These are phyloP conservation scores for Laothoe populi DNA, from an alignment of 2,888 invertebrate species.

Conservation along the genomic window DNA sequence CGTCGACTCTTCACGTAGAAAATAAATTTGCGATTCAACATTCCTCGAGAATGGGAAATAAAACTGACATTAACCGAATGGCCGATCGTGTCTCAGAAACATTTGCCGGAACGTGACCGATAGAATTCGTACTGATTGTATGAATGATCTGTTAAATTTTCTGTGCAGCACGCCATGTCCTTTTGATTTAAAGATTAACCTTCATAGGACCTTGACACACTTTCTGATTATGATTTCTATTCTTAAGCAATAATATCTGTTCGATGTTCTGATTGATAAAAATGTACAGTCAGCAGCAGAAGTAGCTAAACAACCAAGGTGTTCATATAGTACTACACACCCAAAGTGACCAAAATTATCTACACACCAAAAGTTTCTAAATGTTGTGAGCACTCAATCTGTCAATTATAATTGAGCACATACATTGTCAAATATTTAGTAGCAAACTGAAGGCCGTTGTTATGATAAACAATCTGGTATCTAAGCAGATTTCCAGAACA, in stretches of 20 bases:
- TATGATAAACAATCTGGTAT: too few species aligned
- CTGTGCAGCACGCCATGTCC: conserved; percentile 36
- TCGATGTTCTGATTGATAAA: not conserved
- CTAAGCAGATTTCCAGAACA: too few species aligned
- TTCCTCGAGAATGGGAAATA: not conserved
- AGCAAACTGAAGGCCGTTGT: too few species aligned
- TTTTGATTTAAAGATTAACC: conserved; percentile 30
- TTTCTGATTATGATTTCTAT: conserved; percentile 5
- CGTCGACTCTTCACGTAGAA: too few species aligned
- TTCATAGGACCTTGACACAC: conserved; percentile 2
- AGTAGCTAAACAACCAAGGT: too few species aligned
- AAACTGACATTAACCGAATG: not conserved
- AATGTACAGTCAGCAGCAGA: not conserved
- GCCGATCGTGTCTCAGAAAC: not conserved
- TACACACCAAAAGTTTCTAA: too few species aligned
- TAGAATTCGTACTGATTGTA: not conserved
- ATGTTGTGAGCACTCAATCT: too few species aligned
- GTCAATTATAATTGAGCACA: too few species aligned
- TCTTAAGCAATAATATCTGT: not conserved
- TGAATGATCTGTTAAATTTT: conserved; percentile 36
- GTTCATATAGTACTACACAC: too few species aligned
- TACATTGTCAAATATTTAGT: too few species aligned
- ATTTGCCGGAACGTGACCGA: conserved; percentile 7
- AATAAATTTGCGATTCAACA: not conserved
- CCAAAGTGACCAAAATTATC: too few species aligned